Base-by-base conservation (phyloP, 53 echinoderm and acorn worm species). In the Stichopus horrens region DNA sequence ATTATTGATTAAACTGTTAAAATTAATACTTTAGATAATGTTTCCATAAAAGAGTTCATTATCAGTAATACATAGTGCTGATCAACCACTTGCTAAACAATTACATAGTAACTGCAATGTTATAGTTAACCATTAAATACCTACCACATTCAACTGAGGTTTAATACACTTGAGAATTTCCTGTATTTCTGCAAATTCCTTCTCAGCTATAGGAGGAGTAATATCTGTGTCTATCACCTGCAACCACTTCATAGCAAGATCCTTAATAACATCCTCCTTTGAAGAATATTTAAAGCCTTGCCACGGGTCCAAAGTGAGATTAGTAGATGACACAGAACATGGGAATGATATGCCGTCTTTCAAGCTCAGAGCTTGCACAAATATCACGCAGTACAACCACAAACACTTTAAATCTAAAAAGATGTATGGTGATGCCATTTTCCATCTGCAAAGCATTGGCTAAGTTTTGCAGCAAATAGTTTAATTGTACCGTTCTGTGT, bases 81-180 rank as follows among this genome's bases (percentile, higher is more conserved):
- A 37, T 37, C 37, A 37, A 37, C 37, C 37, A 37, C 2, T 37
- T 37, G 37, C 37, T 37, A 0, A 18, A 71, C 14, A 18, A 13
- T 18, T 16, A 18, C 71, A 71, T 71, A 14, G 71, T 0, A 18
- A 71, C 18, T n/a, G n/a, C 18, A 16, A 71, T 71, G 37, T 37
- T 37, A 37, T 37, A 37, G 2, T 37, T 37, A 37, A 37, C 37
- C n/a, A 71, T 16, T 13, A 22, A 53, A 56, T 74, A 91, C 91
- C 89, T 76, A 91, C 93, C 66, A 89, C 91, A 85, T 93, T 93
- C 11, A 88, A 91, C 68, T 83, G 89, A 11, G 55, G 53, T 21
- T 90, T 91, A 7, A 88, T 90, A 67, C 5, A 58, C 67, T 86
- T 59, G 13, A 88, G 9, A 11, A 23, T 66, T 20, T 8, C 23